Base-by-base conservation (phyloP, 2,113 vertebrate genomes). In the Heloderma charlesbogerti region DNA sequence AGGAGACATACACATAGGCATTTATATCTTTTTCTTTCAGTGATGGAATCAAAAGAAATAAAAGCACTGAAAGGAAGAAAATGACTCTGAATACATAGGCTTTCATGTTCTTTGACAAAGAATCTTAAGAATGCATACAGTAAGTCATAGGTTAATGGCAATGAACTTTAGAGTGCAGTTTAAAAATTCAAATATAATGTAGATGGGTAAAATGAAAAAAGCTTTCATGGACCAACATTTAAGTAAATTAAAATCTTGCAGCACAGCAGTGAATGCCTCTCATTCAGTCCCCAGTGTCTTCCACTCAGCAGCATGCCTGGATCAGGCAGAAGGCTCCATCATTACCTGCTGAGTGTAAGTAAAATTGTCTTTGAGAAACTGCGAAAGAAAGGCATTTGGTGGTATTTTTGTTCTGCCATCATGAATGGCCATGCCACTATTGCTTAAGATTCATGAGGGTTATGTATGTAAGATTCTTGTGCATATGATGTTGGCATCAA, bases 211-310 rank as follows among this genome's bases (percentile, higher is more conserved):
- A 95, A 93, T 87, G 84, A 84, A 90, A 95, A 86, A 94, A 51
- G 72, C 86, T 96, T 96, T 95, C 92, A 92, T 91, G 43, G n/a
- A 83, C 86, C 84, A 90, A 83, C 90, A 95, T 95, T 87, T 93
- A 88, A 90, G 86, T 40, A 88, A 92, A 94, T 94, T 89, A 89
- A 94, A 89, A 94, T 85, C 84, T 86, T 94, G 87, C 86, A 69
- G 74, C 89, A 89, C 92, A 96, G 91, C 89, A 88, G 89, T 92
- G 82, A 77, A 90, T 87, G 57, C 82, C 83, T 92, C 80, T 89
- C 93, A 91, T 91, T 94, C 93, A 94, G 93, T 74, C 37, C 83
- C 87, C 84, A 89, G 88, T 92, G 89, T 86, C 92, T 94, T 94
- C 77, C 0, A 22, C 94, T 67, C 95, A 95, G 90, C 92, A 84